Evolutionary conservation across 2,888 invertebrate species (phyloP).

Genomic region (Disparrhopalites patrizii): DNA sequence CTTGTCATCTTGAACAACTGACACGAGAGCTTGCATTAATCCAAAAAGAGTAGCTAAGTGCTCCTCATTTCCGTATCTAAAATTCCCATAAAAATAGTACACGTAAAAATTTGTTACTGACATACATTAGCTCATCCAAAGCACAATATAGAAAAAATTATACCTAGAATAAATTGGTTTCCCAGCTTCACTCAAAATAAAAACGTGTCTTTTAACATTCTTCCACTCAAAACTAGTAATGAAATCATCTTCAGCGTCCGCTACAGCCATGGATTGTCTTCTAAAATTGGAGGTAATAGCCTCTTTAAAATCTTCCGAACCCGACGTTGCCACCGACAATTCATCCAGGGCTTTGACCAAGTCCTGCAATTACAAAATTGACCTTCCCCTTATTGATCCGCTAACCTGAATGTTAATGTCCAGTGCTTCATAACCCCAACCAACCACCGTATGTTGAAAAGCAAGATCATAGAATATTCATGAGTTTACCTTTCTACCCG

Average conservation of each 20-base stretch:
- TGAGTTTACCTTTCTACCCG: too few relatives aligned
- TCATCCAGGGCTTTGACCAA: constrained; percentile 39
- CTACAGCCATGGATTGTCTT: constrained; percentile 7
- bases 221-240: constrained; percentile 60
- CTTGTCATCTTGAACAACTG: constrained; percentile 77
- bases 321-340: constrained; percentile 39
- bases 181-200: constrained; percentile 90
- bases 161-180: constrained; percentile 93
- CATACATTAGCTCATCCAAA: too few relatives aligned
- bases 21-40: constrained; percentile 88
- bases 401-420: too few relatives aligned
- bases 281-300: constrained; percentile 22
- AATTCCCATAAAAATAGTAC: constrained; percentile 48
- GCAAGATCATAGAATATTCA: too few relatives aligned
- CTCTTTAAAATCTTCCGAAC: constrained; percentile 35
- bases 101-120: too few relatives aligned
- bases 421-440: too few relatives aligned
- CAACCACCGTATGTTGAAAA: too few relatives aligned
- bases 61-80: constrained; percentile 86
- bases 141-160: constrained; percentile 32
- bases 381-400: too few relatives aligned
- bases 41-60: constrained; percentile 90
- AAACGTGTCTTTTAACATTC: constrained; percentile 81
- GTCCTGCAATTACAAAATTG: constrained; percentile 25
- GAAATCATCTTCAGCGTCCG: constrained; percentile 14